Base-by-base conservation (phyloP, 2,113 vertebrate genomes). In the Salvator merianae region DNA sequence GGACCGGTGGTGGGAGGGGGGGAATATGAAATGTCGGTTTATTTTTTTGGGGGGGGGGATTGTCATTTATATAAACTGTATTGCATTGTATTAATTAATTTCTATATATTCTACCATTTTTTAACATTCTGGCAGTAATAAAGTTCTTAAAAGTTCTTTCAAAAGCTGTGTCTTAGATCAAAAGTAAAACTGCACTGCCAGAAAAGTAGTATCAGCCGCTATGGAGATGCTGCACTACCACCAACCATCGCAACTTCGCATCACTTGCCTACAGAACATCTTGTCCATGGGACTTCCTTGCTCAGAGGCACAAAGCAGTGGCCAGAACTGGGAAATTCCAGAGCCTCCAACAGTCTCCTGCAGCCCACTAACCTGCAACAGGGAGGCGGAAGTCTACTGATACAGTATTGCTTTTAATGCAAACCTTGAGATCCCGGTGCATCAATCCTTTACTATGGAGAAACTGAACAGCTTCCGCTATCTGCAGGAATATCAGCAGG, bases 361-460 rank as follows among this genome's bases (percentile, higher is more conserved):
- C 36, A 84, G 13, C 3, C 53, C 32, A n/a, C 10, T 2, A 79
- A 55, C 1, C 34, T 72, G 5, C 12, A 28, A 32, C 9, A 70
- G 13, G 38, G 16, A 53, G 36, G 20, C 30, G n/a, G 66, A 77
- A 47, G 18, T 62, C 40, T n/a, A 76, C 3, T 32, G 13, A 30
- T 6, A 50, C 2, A 70, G 36, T 63, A 59, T 10, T 62, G 16
- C 65, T 68, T 4, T 0, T 4, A 75, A 84, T 92, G 95, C 94
- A 91, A 93, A 99, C 99, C 98, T 99, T 99, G 87, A 99, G 97
- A 95, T 99, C 99, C 71, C 99, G 95, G 95, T 99, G 99, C 99
- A 99, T 99, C 86, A 99, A 97, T 36, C 98, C 99, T 91, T 99
- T 99, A 92, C 96, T 94, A 90, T 99, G 98, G 89, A 99, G 94